phyloP scores from a whole-genome alignment of 92 coral and sea anemone species.

The Plumapathes pennacea region DNA sequence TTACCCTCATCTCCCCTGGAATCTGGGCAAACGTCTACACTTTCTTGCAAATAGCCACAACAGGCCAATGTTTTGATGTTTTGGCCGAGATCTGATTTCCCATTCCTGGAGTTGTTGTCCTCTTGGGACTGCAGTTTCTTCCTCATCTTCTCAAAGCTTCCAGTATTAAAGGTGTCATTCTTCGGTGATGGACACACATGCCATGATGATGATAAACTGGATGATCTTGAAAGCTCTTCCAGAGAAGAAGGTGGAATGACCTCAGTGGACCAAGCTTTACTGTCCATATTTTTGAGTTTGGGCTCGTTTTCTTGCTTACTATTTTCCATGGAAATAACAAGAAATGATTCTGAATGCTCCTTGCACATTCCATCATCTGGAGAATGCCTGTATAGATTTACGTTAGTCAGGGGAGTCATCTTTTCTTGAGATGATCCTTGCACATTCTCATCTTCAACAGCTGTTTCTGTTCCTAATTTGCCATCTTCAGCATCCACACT shows the following conservation, averaged over 20 bases:
- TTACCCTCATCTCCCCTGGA: neutral
- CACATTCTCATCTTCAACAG: no score
- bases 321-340: conserved; percentile 23
- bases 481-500: no score
- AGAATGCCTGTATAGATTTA: no score
- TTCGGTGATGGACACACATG: conserved; percentile 52
- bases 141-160: conserved; percentile 71
- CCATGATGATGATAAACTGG: conserved; percentile 73
- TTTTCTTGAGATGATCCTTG: no score
- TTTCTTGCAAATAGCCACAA: conserved; percentile 59
- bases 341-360: conserved; percentile 14
- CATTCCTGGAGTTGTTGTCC: conserved; percentile 17
- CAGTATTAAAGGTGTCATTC: conserved; percentile 52
- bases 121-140: conserved; percentile 18
- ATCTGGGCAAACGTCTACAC: conserved; percentile 29
- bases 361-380: no score
- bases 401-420: no score
- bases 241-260: conserved; percentile 12
- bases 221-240: conserved; percentile 7
- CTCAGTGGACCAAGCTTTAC: conserved; percentile 10
- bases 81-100: conserved; percentile 6
- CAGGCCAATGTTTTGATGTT: conserved; percentile 59
- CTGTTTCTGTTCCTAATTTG: no score
- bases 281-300: neutral
- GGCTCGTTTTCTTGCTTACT: neutral